Conservation (phyloP, 2,888 invertebrate species). For the Netelia melanura region DNA sequence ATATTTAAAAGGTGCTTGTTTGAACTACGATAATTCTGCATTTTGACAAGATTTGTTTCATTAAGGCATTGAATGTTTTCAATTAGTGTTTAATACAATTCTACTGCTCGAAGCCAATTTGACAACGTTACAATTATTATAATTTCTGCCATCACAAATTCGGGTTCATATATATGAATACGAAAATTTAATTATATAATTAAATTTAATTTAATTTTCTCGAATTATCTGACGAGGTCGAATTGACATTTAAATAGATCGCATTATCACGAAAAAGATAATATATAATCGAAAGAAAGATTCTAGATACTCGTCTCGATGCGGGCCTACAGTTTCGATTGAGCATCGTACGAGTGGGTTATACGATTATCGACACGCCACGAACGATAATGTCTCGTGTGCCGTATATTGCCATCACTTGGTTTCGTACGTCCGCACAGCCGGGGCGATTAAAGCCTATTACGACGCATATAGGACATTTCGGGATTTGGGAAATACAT, state of each 20-base stretch:
- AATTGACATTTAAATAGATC: too few species aligned
- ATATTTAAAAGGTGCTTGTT: background rate
- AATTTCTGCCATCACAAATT: background rate
- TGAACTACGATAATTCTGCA: too few species aligned
- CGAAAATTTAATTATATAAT: background rate
- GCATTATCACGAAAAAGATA: background rate
- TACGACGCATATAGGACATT: slow-evolving; percentile 68
- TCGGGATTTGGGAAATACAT: slow-evolving; percentile 69
- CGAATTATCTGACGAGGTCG: background rate
- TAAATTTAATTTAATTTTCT: background rate
- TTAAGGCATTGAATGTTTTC: too few species aligned
- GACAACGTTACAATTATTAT: background rate
- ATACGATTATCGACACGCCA: slow-evolving; percentile 62
- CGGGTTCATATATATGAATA: background rate
- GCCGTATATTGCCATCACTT: slow-evolving; percentile 54
- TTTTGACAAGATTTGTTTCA: too few species aligned
- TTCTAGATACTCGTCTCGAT: slow-evolving; percentile 11
- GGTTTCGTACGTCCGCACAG: slow-evolving; percentile 19
- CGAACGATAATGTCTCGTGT: slow-evolving; percentile 62
- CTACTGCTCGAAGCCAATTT: too few species aligned
- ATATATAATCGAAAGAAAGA: background rate
- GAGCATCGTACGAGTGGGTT: slow-evolving; percentile 53
- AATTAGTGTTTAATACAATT: too few species aligned
- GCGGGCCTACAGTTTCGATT: slow-evolving; percentile 13
- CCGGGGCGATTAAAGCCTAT: slow-evolving; percentile 67